phyloP scores from a whole-genome alignment of 2,888 invertebrate genomes.

The Cremastobaeus sp. region DNA sequence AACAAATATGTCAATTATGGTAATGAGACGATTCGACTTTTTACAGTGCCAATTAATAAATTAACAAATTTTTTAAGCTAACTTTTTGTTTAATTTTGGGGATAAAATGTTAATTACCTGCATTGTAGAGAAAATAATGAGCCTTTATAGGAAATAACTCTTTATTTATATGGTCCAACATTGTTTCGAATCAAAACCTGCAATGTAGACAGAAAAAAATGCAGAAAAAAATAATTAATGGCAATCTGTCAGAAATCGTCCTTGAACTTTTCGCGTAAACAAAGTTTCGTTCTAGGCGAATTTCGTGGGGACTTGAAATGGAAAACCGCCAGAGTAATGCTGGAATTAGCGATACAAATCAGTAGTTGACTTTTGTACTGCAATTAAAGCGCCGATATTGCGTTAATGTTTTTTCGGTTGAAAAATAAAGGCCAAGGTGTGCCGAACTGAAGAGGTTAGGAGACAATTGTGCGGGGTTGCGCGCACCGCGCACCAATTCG shows the following conservation, averaged over 20 bases:
- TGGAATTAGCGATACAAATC: slow-evolving; percentile 1
- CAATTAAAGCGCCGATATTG: neutral
- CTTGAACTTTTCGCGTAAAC: slow-evolving; percentile 5
- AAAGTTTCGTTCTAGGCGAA: neutral
- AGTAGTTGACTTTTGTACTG: slow-evolving; percentile 20
- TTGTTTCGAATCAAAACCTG: slow-evolving; percentile 63
- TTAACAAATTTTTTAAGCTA: too few relatives aligned
- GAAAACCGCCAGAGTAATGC: neutral
- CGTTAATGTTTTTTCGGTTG: neutral
- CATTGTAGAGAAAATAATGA: slow-evolving; percentile 93
- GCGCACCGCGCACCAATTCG: too few relatives aligned
- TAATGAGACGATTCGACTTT: too few relatives aligned
- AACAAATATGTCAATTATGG: too few relatives aligned
- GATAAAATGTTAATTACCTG: too few relatives aligned
- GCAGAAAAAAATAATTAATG: neutral
- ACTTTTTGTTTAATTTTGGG: too few relatives aligned
- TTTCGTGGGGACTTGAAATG: neutral
- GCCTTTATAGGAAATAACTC: slow-evolving; percentile 90
- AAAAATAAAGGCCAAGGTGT: slow-evolving; percentile 2
- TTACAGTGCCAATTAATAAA: too few relatives aligned
- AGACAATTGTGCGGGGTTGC: too few relatives aligned
- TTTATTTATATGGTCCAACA: slow-evolving; percentile 81
- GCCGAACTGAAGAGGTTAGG: slow-evolving; percentile 19
- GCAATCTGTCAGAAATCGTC: slow-evolving; percentile 2
- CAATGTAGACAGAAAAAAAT: neutral